Evolutionary conservation across 2,797 vertebrate genomes (phyloP).

Genomic region (Sternarchorhynchus goeldii): DNA sequence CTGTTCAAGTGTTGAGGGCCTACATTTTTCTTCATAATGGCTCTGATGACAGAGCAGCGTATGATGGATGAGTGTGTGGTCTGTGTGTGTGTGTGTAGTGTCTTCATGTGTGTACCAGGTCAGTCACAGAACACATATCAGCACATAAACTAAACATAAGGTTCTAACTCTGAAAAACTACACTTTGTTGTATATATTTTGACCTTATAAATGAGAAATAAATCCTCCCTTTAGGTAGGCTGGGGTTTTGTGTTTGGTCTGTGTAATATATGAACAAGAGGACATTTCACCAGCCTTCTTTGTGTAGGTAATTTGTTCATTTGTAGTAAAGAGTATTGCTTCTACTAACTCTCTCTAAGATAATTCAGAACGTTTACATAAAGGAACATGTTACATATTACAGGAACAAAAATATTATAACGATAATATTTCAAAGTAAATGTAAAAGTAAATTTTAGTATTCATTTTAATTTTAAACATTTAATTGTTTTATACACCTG

Average conservation of each 20-base stretch:
- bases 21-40: slow-evolving; percentile 8
- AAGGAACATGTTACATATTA: too few species aligned
- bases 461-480: neutral
- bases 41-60: neutral
- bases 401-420: too few species aligned
- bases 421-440: too few species aligned
- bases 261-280: neutral
- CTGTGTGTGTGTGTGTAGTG: neutral
- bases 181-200: too few species aligned
- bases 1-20: neutral
- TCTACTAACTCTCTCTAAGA: too few species aligned
- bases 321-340: too few species aligned
- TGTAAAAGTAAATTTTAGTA: neutral
- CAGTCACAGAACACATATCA: neutral
- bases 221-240: too few species aligned
- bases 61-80: slow-evolving; percentile 8
- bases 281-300: too few species aligned
- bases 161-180: neutral
- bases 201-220: too few species aligned
- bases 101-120: neutral
- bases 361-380: too few species aligned
- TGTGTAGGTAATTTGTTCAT: too few species aligned
- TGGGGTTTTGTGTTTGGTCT: neutral
- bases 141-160: neutral
- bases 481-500: neutral